These are phyloP conservation scores for Telmatochromis sp. DNA, from an alignment of 2,113 vertebrate species.

Conservation along the genomic window DNA sequence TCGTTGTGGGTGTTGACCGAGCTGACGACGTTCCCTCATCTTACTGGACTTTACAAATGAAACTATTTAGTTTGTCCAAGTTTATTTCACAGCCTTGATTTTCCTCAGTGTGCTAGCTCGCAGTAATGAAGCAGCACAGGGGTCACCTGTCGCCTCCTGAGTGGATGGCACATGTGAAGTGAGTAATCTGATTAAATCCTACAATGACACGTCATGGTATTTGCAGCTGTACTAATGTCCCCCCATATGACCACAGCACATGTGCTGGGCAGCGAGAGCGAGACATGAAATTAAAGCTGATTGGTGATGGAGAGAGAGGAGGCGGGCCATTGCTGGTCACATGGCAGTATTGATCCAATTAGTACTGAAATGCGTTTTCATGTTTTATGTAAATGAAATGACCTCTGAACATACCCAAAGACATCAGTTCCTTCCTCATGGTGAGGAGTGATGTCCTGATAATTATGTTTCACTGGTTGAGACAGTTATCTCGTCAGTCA, in stretches of 20 bases:
- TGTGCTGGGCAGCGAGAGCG: not conserved
- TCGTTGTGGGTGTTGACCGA: not conserved
- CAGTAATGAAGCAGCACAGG: constrained; percentile 33
- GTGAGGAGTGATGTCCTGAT: not conserved
- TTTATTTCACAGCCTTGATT: constrained; percentile 14
- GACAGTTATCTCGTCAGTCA: not conserved
- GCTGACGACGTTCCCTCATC: not conserved
- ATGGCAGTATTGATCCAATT: not conserved
- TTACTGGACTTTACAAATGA: constrained; percentile 48
- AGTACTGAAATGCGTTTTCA: not conserved
- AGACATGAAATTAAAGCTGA: constrained; percentile 26
- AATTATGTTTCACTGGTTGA: not conserved
- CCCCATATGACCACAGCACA: constrained; percentile 7
- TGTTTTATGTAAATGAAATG: not conserved
- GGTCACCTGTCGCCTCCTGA: not conserved
- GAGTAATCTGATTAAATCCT: constrained; percentile 40
- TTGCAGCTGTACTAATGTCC: constrained; percentile 49
- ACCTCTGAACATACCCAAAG: not conserved
- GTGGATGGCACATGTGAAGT: constrained; percentile 9
- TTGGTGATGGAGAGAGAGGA: not conserved
- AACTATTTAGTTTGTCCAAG: constrained; percentile 37
- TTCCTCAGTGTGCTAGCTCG: constrained; percentile 16
- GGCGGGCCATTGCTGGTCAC: not conserved
- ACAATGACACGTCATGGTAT: constrained; percentile 48
- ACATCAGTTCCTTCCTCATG: not conserved